Conservation (phyloP, 1,140 invertebrate genomes). For the Hyles vespertilio region DNA sequence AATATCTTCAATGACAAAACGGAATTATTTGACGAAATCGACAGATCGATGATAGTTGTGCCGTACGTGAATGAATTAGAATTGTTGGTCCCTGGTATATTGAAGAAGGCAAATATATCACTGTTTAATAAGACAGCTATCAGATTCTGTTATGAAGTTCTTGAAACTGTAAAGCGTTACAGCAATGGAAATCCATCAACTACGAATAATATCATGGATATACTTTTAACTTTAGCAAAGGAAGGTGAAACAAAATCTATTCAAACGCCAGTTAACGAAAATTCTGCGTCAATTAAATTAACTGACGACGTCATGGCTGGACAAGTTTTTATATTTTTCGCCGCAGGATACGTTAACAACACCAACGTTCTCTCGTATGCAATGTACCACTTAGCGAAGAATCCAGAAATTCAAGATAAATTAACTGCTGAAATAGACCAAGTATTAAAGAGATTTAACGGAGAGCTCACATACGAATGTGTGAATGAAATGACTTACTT, state of each 20-base stretch:
- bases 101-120: conserved; percentile 21
- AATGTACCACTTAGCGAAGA: conserved; percentile 49
- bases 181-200: conserved; percentile 12
- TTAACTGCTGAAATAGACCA: conserved; percentile 21
- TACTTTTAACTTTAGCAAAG: conserved; percentile 45
- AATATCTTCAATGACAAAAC: conserved; percentile 16
- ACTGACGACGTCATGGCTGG: conserved; percentile 45
- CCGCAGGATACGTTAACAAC: conserved; percentile 45
- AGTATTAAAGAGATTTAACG: conserved; percentile 23
- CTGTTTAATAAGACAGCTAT: conserved; percentile 14
- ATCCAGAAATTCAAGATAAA: conserved; percentile 30
- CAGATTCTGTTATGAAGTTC: conserved; percentile 27
- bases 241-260: conserved; percentile 8
- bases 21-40: conserved; percentile 16
- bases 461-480: conserved; percentile 26
- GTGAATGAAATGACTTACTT: conserved; percentile 33
- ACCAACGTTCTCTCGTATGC: conserved; percentile 27
- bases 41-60: conserved; percentile 15
- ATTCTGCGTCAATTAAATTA: conserved; percentile 12
- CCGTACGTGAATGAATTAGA: conserved; percentile 22
- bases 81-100: conserved; percentile 27
- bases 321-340: conserved; percentile 54
- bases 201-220: conserved; percentile 30
- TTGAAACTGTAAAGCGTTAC: conserved; percentile 16
- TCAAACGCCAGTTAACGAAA: conserved; percentile 1